These are phyloP conservation scores for Neuroscelio doddi DNA, from an alignment of 2,888 invertebrate species.

Conservation along the genomic window DNA sequence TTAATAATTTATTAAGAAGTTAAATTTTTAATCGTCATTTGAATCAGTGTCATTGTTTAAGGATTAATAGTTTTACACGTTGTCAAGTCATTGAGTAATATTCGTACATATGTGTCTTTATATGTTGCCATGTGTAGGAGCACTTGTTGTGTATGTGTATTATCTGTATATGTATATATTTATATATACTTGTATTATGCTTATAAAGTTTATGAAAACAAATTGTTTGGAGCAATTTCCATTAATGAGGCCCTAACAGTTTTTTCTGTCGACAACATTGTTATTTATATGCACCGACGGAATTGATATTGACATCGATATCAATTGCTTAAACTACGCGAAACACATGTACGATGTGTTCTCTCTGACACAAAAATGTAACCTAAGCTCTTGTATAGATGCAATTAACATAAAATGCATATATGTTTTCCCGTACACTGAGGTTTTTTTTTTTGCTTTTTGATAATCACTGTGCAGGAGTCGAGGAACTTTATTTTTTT, in stretches of 20 bases:
- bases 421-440: constrained; percentile 1
- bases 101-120: constrained; percentile 15
- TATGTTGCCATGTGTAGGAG: background rate
- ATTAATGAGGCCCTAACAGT: constrained; percentile 31
- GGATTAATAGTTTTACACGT: background rate
- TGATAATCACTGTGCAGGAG: constrained; percentile 38
- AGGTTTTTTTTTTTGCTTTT: constrained; percentile 18
- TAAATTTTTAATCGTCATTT: too few species aligned
- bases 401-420: constrained; percentile 22
- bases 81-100: background rate
- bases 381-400: constrained; percentile 36
- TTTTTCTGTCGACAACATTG: constrained; percentile 20
- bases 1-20: too few species aligned
- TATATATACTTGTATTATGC: constrained; percentile 26
- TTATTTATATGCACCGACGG: constrained; percentile 34
- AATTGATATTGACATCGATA: constrained; percentile 45
- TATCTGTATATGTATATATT: constrained; percentile 4
- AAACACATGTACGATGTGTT: constrained; percentile 19
- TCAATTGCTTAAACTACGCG: constrained; percentile 32
- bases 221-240: constrained; percentile 35
- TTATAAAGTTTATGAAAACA: constrained; percentile 31
- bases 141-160: background rate
- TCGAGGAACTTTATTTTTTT: constrained; percentile 44
- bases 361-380: constrained; percentile 29
- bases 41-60: background rate